These are phyloP conservation scores for Otolemur garnettii DNA, from an alignment of 2,113 vertebrate species.

Conservation along the genomic window DNA sequence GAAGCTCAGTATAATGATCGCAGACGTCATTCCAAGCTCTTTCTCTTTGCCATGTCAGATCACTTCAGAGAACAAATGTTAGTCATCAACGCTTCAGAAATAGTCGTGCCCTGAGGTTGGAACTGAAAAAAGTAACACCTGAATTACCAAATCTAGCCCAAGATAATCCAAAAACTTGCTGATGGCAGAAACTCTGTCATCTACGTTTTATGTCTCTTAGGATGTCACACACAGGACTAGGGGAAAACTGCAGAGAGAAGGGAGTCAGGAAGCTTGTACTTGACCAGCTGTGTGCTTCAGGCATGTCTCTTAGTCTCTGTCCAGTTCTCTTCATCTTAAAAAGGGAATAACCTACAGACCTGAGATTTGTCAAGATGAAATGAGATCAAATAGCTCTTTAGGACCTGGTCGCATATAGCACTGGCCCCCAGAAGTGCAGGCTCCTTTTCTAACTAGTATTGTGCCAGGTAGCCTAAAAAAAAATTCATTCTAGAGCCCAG, in stretches of 20 bases:
- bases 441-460: background rate
- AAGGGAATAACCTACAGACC: background rate
- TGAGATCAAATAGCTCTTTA: background rate
- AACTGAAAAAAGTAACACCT: background rate
- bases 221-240: background rate
- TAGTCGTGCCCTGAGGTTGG: background rate
- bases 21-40: background rate
- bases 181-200: background rate
- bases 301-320: background rate
- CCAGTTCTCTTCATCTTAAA: background rate
- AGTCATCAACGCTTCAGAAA: background rate
- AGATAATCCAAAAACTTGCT: background rate
- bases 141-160: background rate
- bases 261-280: fast-evolving
- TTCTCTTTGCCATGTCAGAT: background rate
- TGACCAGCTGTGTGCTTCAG: no score
- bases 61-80: background rate
- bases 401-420: background rate
- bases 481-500: background rate
- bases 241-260: no score
- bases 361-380: background rate
- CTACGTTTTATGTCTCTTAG: fast-evolving
- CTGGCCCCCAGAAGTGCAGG: background rate
- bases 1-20: fast-evolving
- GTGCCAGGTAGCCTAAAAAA: fast-evolving